Evolutionary conservation across 2,888 invertebrate species (phyloP), one percentile per base, ranked within the genome.

Genomic region (Mesopsocus fuscifrons): DNA sequence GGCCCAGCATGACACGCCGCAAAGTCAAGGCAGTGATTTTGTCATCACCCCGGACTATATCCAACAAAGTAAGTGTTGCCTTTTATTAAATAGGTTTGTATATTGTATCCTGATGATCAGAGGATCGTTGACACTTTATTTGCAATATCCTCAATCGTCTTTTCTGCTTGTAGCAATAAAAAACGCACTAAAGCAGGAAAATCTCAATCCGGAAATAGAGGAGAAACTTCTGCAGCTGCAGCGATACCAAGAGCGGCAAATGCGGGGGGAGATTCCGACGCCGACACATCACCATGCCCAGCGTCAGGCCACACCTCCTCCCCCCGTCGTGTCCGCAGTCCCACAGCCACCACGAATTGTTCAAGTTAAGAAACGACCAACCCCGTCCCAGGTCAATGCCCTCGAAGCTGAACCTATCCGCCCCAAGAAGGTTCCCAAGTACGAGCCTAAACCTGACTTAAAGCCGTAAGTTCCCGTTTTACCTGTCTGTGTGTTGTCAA

Each of bases 31-130:
- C 31, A 67, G 70, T 54, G 73, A 83, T 63, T 89, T 89, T 64
- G 78, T 87, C 51, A 71, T 91, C 47, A 89, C 89, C 11, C 83
- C 87, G 43, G 87, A 88, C 62, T 89, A 89, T 57, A 87, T 91
- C 52, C 88, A 89, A 59, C 88, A 91, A 72, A 88, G 89, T 85
- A 69, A 74, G 78, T 73, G 61, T 47, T 26, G 11, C 11, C 26
- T n/a, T n/a, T n/a, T n/a, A n/a, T n/a, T n/a, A n/a, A n/a, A n/a
- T n/a, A n/a, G n/a, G n/a, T n/a, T n/a, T n/a, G n/a, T n/a, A n/a
- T n/a, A n/a, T n/a, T n/a, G n/a, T n/a, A n/a, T n/a, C n/a, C n/a
- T n/a, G n/a, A n/a, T n/a, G n/a, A n/a, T n/a, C n/a, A n/a, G n/a
- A n/a, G n/a, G n/a, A n/a, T n/a, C n/a, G n/a, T n/a, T n/a, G n/a